These are phyloP conservation scores for Alentia gelatinosa DNA, from an alignment of 2,888 invertebrate genomes.

Conservation along the genomic window DNA sequence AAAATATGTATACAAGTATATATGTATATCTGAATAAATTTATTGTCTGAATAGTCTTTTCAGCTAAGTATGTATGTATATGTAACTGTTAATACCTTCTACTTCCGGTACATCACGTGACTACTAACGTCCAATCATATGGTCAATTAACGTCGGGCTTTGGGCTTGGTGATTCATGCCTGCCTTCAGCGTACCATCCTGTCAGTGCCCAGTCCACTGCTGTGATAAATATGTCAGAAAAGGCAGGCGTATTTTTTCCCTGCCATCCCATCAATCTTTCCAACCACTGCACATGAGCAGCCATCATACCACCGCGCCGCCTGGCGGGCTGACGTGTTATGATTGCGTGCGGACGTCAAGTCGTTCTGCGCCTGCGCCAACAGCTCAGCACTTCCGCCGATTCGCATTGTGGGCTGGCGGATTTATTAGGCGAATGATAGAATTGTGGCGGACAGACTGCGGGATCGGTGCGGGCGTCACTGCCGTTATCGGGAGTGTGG, in stretches of 20 bases:
- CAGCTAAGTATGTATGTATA: too few species aligned
- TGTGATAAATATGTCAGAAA: slow-evolving; percentile 1
- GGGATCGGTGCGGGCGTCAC: too few species aligned
- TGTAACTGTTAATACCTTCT: too few species aligned
- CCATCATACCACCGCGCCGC: background rate
- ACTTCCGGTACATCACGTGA: background rate
- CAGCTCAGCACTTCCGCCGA: too few species aligned
- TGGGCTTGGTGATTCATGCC: background rate
- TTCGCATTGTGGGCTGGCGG: too few species aligned
- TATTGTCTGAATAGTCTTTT: too few species aligned
- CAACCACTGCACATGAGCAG: background rate
- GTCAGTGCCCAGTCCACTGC: background rate
- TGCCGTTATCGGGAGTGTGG: too few species aligned
- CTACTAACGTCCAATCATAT: background rate
- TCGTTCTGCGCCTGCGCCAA: too few species aligned
- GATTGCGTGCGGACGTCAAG: background rate
- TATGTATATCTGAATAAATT: too few species aligned
- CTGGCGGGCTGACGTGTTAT: background rate
- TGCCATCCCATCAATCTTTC: background rate
- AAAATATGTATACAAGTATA: too few species aligned
- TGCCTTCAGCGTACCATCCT: background rate
- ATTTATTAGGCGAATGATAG: too few species aligned
- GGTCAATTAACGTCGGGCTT: background rate
- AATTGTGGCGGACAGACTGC: too few species aligned
- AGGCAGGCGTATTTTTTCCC: background rate